Evolutionary conservation across 2,888 invertebrate genomes (phyloP).

Genomic region (Mesochorus sp.): DNA sequence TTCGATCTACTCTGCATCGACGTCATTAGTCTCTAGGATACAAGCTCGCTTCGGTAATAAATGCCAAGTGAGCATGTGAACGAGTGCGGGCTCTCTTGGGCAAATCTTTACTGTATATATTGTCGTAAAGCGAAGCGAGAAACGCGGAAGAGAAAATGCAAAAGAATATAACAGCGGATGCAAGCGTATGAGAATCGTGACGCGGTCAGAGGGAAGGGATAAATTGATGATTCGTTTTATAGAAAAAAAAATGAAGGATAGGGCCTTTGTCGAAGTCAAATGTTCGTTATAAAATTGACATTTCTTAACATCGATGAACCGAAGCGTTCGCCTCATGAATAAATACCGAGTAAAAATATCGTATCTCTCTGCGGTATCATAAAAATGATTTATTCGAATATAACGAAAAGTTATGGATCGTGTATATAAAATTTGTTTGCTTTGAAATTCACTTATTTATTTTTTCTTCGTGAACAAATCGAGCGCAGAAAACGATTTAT

Average conservation of each 20-base stretch:
- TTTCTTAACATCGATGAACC: neutral
- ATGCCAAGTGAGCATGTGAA: neutral
- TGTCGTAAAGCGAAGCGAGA: slow-evolving; percentile 1
- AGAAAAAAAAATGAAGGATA: neutral
- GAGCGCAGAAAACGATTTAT: too few species aligned
- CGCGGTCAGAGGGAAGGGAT: slow-evolving; percentile 13
- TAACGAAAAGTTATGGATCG: neutral
- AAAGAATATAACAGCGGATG: neutral
- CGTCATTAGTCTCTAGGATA: slow-evolving; percentile 25
- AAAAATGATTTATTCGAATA: neutral
- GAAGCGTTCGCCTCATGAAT: neutral
- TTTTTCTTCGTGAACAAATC: too few species aligned
- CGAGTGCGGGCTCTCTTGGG: slow-evolving; percentile 16
- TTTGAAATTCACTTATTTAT: too few species aligned
- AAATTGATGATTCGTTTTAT: slow-evolving; percentile 10
- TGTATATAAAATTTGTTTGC: neutral
- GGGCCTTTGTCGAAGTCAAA: neutral
- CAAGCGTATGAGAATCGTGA: slow-evolving; percentile 9
- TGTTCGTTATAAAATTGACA: neutral
- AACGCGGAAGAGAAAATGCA: slow-evolving; percentile 42
- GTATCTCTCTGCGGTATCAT: neutral
- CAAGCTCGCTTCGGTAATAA: slow-evolving; percentile 25
- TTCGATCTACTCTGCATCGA: slow-evolving; percentile 47
- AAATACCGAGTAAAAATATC: neutral
- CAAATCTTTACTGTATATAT: slow-evolving; percentile 6